Evolutionary conservation across 1,140 invertebrate species (phyloP).

Genomic region (Drosophila baimaii): DNA sequence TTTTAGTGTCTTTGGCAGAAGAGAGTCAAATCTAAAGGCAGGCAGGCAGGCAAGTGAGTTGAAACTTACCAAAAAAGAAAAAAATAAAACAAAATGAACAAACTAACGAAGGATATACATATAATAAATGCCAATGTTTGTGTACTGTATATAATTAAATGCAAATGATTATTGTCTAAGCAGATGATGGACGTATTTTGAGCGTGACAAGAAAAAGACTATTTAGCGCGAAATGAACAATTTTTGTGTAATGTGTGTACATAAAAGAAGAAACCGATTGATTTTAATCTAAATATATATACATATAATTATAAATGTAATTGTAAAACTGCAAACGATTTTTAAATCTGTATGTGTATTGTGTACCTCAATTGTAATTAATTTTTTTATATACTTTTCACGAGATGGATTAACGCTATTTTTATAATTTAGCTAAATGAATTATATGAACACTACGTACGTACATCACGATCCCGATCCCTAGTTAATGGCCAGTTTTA

Average conservation of each 20-base stretch:
- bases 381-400: constrained; percentile 61
- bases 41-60: constrained; percentile 43
- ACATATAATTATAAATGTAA: constrained; percentile 63
- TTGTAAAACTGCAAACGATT: constrained; percentile 74
- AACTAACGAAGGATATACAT: not conserved
- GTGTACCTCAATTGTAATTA: constrained; percentile 83
- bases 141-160: constrained; percentile 74
- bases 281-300: constrained; percentile 75
- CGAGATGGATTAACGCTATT: constrained; percentile 61
- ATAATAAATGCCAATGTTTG: constrained; percentile 63
- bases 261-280: constrained; percentile 73
- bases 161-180: constrained; percentile 69
- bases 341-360: constrained; percentile 76
- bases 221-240: constrained; percentile 76
- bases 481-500: constrained; percentile 71
- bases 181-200: constrained; percentile 60
- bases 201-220: constrained; percentile 72
- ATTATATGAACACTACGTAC: constrained; percentile 50
- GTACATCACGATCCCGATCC: constrained; percentile 38
- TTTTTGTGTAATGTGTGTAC: constrained; percentile 80
- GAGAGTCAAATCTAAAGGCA: not conserved
- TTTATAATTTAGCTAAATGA: constrained; percentile 78
- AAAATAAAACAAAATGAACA: not conserved
- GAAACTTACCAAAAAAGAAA: constrained; percentile 62
- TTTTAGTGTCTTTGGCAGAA: not conserved